Evolutionary conservation across 1,140 invertebrate genomes (phyloP).

Genomic region (Atta texana): DNA sequence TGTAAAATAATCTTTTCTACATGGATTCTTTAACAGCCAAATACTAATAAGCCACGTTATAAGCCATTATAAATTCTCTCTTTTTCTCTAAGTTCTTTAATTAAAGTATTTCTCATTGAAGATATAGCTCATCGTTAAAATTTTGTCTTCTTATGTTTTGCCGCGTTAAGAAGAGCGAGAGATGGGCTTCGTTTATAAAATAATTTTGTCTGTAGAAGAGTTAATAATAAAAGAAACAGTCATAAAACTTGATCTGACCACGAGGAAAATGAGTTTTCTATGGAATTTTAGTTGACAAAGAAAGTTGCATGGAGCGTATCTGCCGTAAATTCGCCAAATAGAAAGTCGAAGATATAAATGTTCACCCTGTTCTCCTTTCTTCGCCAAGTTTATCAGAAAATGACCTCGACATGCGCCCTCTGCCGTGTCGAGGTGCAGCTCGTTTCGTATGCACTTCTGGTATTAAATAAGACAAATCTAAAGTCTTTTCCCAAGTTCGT

Average conservation of each 20-base stretch:
- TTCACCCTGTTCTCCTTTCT: neutral
- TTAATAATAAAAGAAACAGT: slow-evolving; percentile 27
- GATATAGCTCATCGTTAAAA: slow-evolving; percentile 21
- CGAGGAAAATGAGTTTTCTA: slow-evolving; percentile 46
- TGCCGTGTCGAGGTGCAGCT: neutral
- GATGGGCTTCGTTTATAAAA: slow-evolving; percentile 23
- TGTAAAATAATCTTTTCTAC: slow-evolving; percentile 2
- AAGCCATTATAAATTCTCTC: neutral
- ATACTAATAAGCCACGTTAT: neutral
- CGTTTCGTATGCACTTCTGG: slow-evolving; percentile 17
- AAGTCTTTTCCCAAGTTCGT: slow-evolving; percentile 33
- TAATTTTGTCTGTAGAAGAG: slow-evolving; percentile 32
- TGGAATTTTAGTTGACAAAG: slow-evolving; percentile 34
- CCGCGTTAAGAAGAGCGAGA: slow-evolving; percentile 8
- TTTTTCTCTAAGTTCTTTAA: slow-evolving; percentile 8
- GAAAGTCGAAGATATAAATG: slow-evolving; percentile 54
- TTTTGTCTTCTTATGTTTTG: slow-evolving; percentile 11
- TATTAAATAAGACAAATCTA: slow-evolving; percentile 45
- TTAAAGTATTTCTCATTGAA: slow-evolving; percentile 36
- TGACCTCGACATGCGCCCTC: slow-evolving; percentile 26
- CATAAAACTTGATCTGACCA: slow-evolving; percentile 45
- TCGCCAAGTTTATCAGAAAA: slow-evolving; percentile 50
- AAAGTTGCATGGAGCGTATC: slow-evolving; percentile 16
- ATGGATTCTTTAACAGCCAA: neutral
- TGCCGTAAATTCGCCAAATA: slow-evolving; percentile 25